A percentile compares a stretch with the other conserved stretches of the same genome.
These are phyloP conservation scores for Dynastes tityus DNA, from an alignment of 2,888 invertebrate genomes.

Conservation along the genomic window DNA sequence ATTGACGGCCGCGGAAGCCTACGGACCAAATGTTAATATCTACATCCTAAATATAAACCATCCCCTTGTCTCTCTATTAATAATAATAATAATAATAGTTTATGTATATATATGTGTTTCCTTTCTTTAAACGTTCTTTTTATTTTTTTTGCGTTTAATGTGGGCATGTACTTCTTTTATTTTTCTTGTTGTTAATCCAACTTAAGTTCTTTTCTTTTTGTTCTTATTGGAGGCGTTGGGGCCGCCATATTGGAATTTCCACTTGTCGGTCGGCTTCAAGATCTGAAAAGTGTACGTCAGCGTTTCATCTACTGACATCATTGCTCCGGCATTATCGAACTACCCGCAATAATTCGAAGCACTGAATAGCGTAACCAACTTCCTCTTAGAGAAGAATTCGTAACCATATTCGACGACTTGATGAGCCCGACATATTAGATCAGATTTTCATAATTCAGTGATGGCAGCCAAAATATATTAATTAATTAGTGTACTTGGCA, in stretches of 20 bases:
- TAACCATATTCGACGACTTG: slow-evolving; percentile 99
- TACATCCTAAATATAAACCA: slow-evolving; percentile 1
- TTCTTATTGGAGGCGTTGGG: slow-evolving; percentile 95
- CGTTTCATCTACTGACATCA: slow-evolving; percentile 99
- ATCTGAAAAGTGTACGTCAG: slow-evolving; percentile 99
- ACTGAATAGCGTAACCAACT: slow-evolving; percentile 92
- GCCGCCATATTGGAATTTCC: slow-evolving; percentile 95
- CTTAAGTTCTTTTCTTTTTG: slow-evolving; percentile 87
- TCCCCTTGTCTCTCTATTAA: slow-evolving; percentile 3
- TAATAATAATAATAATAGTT: no score
- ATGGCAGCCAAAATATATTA: no score
- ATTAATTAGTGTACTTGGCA: no score
- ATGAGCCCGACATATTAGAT: slow-evolving; percentile 99
- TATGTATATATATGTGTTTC: slow-evolving; percentile 8
- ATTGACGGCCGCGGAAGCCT: no score
- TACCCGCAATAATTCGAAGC: slow-evolving; percentile 97
- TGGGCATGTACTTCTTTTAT: slow-evolving; percentile 8
- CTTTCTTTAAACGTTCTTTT: neutral
- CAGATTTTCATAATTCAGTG: slow-evolving; percentile 65
- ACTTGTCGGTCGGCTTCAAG: slow-evolving; percentile 98
- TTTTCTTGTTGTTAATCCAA: slow-evolving; percentile 34
- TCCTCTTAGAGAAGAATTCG: slow-evolving; percentile 98
- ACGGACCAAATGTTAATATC: neutral
- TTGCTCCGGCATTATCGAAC: slow-evolving; percentile 90
- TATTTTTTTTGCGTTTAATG: slow-evolving; percentile 4